Conservation (phyloP, 1,140 invertebrate genomes). For the Eulimnadia texana region DNA sequence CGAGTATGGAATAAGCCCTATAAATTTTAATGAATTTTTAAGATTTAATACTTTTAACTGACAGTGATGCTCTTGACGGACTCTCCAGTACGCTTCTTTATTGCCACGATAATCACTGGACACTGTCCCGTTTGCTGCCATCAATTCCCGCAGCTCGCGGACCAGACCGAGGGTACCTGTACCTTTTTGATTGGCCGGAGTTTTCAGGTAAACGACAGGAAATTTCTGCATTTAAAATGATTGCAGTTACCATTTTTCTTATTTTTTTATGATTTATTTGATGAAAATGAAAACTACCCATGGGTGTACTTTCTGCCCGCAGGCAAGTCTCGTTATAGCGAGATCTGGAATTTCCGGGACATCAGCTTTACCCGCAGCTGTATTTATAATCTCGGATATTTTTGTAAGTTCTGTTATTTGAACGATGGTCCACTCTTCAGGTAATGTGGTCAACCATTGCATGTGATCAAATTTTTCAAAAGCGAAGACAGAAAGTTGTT, state of each 20-base stretch:
- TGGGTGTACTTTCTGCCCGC: neutral
- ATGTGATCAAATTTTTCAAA: neutral
- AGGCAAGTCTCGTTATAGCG: neutral
- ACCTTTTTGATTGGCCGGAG: neutral
- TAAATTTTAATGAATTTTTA: conserved; percentile 10
- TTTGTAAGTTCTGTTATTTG: conserved; percentile 39
- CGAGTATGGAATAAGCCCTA: conserved; percentile 21
- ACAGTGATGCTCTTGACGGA: conserved; percentile 36
- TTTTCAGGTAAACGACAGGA: neutral
- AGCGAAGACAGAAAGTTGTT: neutral
- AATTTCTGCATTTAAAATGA: neutral
- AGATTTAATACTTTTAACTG: conserved; percentile 36
- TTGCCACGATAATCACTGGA: neutral
- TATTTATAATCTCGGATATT: neutral
- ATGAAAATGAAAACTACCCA: neutral
- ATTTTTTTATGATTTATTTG: neutral
- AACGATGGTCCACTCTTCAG: conserved; percentile 43
- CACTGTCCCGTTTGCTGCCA: neutral
- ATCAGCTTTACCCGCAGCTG: neutral
- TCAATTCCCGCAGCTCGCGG: neutral
- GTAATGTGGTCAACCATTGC: neutral
- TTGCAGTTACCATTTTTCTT: no score
- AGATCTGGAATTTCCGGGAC: neutral
- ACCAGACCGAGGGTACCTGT: neutral
- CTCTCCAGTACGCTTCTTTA: conserved; percentile 34